A percentile compares a stretch with the other conserved stretches of the same genome.
phyloP scores from a whole-genome alignment of 30 jellyfish, hydroid and myxozoan genomes.

The Pseudorhiza aurosa region DNA sequence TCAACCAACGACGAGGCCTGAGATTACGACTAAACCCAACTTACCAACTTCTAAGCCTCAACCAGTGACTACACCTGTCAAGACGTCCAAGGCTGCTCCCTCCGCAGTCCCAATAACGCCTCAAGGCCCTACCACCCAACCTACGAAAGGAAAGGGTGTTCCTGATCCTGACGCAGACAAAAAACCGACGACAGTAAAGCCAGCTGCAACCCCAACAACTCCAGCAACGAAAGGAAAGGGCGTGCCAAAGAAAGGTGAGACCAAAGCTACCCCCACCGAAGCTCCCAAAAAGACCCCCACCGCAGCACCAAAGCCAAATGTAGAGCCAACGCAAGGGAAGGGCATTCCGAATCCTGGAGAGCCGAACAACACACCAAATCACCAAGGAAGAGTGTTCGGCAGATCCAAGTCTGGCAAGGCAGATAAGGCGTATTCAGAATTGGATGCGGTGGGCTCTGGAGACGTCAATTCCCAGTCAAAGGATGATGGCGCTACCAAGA shows the following conservation, averaged over 20 bases:
- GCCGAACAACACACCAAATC: conserved; percentile 55
- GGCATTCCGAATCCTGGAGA: conserved; percentile 62
- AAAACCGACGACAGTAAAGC: conserved; percentile 2
- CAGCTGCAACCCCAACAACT: conserved; percentile 36
- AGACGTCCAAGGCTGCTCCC: background rate
- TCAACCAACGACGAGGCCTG: background rate
- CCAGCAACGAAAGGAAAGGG: conserved; percentile 26
- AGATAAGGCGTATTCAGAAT: background rate
- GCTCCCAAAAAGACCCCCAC: conserved; percentile 23
- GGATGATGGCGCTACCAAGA: conserved; percentile 3
- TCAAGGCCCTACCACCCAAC: conserved; percentile 6
- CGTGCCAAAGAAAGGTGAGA: conserved; percentile 26
- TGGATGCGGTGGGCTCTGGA: conserved; percentile 29
- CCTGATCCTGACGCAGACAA: conserved; percentile 14
- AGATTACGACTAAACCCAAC: conserved; percentile 4
- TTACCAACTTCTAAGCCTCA: conserved; percentile 3
- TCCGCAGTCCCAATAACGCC: conserved; percentile 7
- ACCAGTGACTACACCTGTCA: conserved; percentile 10
- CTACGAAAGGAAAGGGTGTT: conserved; percentile 34
- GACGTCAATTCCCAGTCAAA: background rate
- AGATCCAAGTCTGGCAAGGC: conserved; percentile 1
- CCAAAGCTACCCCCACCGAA: conserved; percentile 8
- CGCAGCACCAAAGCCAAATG: conserved; percentile 28
- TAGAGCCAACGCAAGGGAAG: conserved; percentile 42
- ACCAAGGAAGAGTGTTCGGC: conserved; percentile 41